Base-by-base conservation (phyloP, 2,113 vertebrate genomes). In the Lophura nycthemera region DNA sequence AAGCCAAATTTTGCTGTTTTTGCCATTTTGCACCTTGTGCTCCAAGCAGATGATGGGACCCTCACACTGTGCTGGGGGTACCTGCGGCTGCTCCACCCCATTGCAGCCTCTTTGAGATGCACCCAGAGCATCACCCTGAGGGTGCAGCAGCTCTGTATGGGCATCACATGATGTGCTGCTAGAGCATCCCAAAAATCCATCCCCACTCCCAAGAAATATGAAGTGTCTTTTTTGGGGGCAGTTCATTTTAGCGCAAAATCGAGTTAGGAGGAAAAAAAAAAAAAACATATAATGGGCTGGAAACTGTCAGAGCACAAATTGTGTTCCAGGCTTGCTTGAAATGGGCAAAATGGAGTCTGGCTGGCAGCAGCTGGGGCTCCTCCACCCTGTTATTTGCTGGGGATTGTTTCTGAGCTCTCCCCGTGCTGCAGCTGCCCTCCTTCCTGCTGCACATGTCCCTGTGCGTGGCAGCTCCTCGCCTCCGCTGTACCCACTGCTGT, bases 381-480 rank as follows among this genome's bases (percentile, higher is more conserved):
- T 76, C 61, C 1, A 0, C 5, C 63, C 36, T 13, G 20, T n/a
- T 27, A 9, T 66, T 64, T 66, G 34, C 61, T 67, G 57, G 42
- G 77, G 76, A 30, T n/a, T 17, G 2, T 19, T 50, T 76, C 32
- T 50, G 45, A 45, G 27, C 61, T 71, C 36, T 45, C 36, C 38
- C 42, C 29, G n/a, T 0, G 0, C 8, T 43, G 30, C 65, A 64
- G 36, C 12, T 67, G 54, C 12, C 12, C 29, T 78, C 85, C 52
- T 24, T 48, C 18, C 21, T 4, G 3, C 18, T 48, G 43, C 48
- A 50, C 22, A 34, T 32, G 54, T 61, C 2, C 16, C 59, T 1
- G 0, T 13, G n/a, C 0, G 1, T 32, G 54, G 14, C 60, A 83
- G 32, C 20, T 40, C 38, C 71, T 69, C 0, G 0, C 12, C 6